Evolutionary conservation across 1,140 invertebrate species (phyloP).

Genomic region (Pseudomyrmex sp.): DNA sequence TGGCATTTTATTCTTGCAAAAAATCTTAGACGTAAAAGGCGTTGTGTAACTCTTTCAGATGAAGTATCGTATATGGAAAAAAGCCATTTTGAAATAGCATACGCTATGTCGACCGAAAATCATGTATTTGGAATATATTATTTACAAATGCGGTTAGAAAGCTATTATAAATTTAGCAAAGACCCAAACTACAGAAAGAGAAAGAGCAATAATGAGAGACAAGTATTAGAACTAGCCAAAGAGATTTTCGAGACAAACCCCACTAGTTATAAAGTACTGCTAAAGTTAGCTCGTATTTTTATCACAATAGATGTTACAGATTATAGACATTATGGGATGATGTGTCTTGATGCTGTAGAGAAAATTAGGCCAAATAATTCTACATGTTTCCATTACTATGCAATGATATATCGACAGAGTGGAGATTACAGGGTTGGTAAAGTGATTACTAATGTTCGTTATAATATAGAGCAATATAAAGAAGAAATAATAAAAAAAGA

Average conservation of each 20-base stretch:
- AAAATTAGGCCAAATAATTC: neutral
- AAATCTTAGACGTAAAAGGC: constrained; percentile 42
- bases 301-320: neutral
- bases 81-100: constrained; percentile 35
- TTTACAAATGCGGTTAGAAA: constrained; percentile 27
- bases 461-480: neutral
- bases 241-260: neutral
- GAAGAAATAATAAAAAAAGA: neutral
- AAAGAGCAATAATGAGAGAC: constrained; percentile 3
- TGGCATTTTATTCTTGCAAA: constrained; percentile 44
- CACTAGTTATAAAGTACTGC: neutral
- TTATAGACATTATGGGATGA: neutral
- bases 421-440: constrained; percentile 22
- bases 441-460: neutral
- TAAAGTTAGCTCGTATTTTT: constrained; percentile 15
- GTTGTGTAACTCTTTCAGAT: neutral
- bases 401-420: neutral
- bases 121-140: constrained; percentile 17
- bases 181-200: neutral
- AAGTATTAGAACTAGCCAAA: neutral
- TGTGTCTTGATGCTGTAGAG: neutral
- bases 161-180: neutral
- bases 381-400: constrained; percentile 12
- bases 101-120: constrained; percentile 6
- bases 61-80: neutral